Evolutionary conservation across 2,888 invertebrate species (phyloP).

Genomic region (Acanthosoma haemorrhoidale): DNA sequence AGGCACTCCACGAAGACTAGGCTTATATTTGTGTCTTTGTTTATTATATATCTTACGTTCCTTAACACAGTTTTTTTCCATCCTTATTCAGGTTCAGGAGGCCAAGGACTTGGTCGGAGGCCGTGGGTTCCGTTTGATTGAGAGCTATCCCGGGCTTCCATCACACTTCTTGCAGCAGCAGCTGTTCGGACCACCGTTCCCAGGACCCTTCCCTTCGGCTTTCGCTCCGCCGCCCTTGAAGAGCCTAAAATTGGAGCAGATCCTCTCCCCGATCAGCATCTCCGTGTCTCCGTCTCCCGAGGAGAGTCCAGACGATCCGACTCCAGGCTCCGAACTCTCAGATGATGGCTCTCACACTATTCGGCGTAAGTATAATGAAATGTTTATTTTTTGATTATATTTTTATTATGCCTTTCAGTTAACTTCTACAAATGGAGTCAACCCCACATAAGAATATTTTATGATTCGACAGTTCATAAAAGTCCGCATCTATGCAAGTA

Average conservation of each 20-base stretch:
- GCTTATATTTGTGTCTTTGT: no score
- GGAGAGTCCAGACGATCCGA: slow-evolving; percentile 28
- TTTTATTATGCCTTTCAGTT: not conserved
- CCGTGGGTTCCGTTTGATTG: slow-evolving; percentile 34
- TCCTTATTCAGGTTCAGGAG: slow-evolving; percentile 16
- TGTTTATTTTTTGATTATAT: not conserved
- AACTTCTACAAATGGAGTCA: no score
- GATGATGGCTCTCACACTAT: slow-evolving; percentile 15
- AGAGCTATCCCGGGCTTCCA: slow-evolving; percentile 45
- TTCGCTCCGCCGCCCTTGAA: slow-evolving; percentile 61
- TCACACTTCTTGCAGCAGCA: slow-evolving; percentile 67
- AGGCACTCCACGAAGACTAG: no score
- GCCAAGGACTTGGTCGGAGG: slow-evolving; percentile 30
- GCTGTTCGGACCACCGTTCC: slow-evolving; percentile 61
- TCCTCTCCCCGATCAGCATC: slow-evolving; percentile 36
- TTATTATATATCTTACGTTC: no score
- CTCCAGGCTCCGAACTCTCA: slow-evolving; percentile 31
- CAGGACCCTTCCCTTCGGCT: slow-evolving; percentile 60
- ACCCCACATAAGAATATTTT: no score
- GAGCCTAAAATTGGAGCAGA: slow-evolving; percentile 53
- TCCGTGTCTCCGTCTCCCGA: slow-evolving; percentile 37
- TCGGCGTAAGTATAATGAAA: slow-evolving; percentile 8
- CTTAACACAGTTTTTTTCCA: no score
- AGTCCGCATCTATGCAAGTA: no score
- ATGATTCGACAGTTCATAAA: no score